Percentiles rank a stretch among this genome's conserved stretches.
Conservation (phyloP, 2,113 vertebrate genomes). For the Petrocephalus zakoni region DNA sequence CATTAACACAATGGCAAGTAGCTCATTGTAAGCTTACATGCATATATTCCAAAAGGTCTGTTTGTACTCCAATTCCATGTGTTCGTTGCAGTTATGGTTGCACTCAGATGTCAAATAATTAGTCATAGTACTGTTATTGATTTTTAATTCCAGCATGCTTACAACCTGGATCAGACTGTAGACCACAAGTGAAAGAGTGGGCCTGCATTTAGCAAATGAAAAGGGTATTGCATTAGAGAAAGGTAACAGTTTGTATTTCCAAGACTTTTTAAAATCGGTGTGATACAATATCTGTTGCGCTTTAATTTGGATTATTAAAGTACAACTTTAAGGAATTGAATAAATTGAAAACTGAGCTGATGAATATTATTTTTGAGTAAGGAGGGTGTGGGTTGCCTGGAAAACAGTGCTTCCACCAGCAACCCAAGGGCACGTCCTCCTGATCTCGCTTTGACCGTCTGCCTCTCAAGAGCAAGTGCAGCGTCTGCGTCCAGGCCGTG, state of each 20-base stretch:
- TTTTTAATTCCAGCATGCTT: conserved; percentile 3
- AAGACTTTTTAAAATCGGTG: not conserved
- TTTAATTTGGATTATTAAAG: not conserved
- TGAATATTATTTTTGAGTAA: not conserved
- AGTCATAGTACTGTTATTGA: not conserved
- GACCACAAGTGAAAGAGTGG: not conserved
- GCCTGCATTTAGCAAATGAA: not conserved
- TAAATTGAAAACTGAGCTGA: not conserved
- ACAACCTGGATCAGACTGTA: not conserved
- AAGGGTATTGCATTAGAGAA: not conserved
- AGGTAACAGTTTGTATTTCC: not conserved
- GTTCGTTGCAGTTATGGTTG: too few species aligned
- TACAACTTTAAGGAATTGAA: not conserved
- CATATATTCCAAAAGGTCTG: not conserved
- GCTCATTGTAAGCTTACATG: not conserved
- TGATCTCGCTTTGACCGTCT: not conserved
- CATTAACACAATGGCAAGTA: not conserved
- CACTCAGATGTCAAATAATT: not conserved
- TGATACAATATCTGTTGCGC: not conserved
- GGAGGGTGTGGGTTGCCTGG: not conserved
- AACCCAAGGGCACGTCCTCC: not conserved
- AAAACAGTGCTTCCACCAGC: not conserved
- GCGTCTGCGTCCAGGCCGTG: not conserved
- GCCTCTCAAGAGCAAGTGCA: conserved; percentile 20
- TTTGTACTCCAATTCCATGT: not conserved